These are phyloP conservation scores for Pao palembangensis DNA, from an alignment of 2,113 vertebrate genomes.

Conservation along the genomic window DNA sequence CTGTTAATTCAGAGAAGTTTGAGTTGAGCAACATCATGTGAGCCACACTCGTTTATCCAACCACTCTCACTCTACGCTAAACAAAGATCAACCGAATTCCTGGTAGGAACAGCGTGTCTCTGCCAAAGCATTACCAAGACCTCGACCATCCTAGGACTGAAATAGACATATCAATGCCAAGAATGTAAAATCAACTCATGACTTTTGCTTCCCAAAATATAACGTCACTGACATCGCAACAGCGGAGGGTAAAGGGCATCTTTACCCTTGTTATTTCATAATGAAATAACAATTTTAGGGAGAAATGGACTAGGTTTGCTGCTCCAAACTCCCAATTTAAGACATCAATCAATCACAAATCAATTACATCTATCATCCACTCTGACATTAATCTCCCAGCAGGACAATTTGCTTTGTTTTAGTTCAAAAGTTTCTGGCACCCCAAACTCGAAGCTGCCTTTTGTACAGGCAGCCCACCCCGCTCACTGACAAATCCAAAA, in stretches of 20 bases:
- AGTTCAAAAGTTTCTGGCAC: constrained; percentile 39
- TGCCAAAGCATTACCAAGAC: constrained; percentile 3
- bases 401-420: constrained; percentile 39
- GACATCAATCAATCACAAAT: constrained; percentile 7
- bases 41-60: constrained; percentile 14
- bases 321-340: constrained; percentile 24
- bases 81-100: constrained; percentile 49
- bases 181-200: constrained; percentile 42
- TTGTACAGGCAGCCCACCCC: constrained; percentile 28
- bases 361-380: not conserved
- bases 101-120: not conserved
- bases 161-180: constrained; percentile 49
- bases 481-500: constrained; percentile 51
- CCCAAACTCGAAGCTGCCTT: constrained; percentile 14
- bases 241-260: constrained; percentile 14
- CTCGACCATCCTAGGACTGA: constrained; percentile 9
- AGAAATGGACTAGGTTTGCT: too few species aligned
- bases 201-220: constrained; percentile 58
- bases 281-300: not conserved
- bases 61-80: constrained; percentile 20
- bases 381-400: constrained; percentile 9
- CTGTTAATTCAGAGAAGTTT: constrained; percentile 14
- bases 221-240: constrained; percentile 17
- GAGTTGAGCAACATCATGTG: constrained; percentile 19
- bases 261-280: too few species aligned